Conservation (phyloP, 2,113 vertebrate species). For the Rana temporaria region DNA sequence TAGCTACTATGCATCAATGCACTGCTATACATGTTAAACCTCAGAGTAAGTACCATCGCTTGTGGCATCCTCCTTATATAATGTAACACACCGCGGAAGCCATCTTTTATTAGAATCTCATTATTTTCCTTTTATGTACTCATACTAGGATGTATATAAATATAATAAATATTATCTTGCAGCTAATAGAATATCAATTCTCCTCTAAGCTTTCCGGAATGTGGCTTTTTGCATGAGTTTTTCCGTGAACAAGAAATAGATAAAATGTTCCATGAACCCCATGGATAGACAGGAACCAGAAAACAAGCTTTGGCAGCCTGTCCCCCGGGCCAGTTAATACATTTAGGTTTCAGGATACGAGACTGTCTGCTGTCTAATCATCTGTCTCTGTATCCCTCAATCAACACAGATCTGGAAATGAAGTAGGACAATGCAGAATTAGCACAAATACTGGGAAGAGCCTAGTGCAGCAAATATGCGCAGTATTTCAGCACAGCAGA, state of each 20-base stretch:
- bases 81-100: no score
- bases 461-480: neutral
- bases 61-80: no score
- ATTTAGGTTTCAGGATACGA: slow-evolving; percentile 33
- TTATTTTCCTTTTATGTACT: no score
- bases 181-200: neutral
- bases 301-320: slow-evolving; percentile 2
- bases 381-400: slow-evolving; percentile 26
- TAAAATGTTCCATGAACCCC: neutral
- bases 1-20: no score
- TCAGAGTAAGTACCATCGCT: no score
- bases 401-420: slow-evolving; percentile 16
- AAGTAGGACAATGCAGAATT: slow-evolving; percentile 43
- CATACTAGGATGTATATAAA: no score
- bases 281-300: slow-evolving; percentile 31
- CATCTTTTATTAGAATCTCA: no score
- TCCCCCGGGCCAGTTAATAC: slow-evolving; percentile 22
- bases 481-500: neutral
- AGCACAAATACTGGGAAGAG: slow-evolving; percentile 26
- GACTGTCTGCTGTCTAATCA: slow-evolving; percentile 42
- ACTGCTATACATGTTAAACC: no score
- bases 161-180: no score
- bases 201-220: no score
- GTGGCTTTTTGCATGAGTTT: neutral
- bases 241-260: slow-evolving; percentile 12